Conservation (phyloP, 2,797 vertebrate species). For the Alfaro cultratus region DNA sequence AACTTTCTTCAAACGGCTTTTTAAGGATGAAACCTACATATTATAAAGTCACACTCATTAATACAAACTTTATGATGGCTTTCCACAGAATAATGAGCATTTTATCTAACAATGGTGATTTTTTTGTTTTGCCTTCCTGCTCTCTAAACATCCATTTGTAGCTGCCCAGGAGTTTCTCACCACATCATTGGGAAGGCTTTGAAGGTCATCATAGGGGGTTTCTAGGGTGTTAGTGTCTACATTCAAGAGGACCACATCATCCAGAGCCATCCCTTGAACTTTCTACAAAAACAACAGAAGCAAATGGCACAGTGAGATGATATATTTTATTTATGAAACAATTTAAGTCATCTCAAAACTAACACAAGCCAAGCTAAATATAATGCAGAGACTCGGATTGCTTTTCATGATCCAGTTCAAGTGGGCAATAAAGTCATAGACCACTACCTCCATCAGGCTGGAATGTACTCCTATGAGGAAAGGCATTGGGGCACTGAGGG, state of each 20-base stretch:
- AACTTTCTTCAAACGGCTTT: conserved; percentile 93
- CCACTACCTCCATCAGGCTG: conserved; percentile 96
- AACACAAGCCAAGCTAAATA: background rate
- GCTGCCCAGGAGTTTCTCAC: conserved; percentile 73
- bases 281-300: conserved; percentile 78
- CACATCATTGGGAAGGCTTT: conserved; percentile 96
- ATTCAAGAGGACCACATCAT: conserved; percentile 88
- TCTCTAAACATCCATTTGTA: background rate
- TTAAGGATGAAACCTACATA: conserved; percentile 90
- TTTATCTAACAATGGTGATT: background rate
- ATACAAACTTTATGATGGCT: background rate
- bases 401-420: background rate
- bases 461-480: conserved; percentile 99
- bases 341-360: background rate
- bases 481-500: conserved; percentile 95
- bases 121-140: background rate
- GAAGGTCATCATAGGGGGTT: conserved; percentile 95
- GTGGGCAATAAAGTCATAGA: background rate
- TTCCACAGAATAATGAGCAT: background rate
- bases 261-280: conserved; percentile 92
- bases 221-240: conserved; percentile 98
- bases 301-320: background rate
- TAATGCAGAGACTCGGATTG: background rate
- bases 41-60: conserved; percentile 4
- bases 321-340: background rate